These are phyloP conservation scores for Eristalinus sepulchralis DNA, from an alignment of 2,888 invertebrate genomes.

Conservation along the genomic window DNA sequence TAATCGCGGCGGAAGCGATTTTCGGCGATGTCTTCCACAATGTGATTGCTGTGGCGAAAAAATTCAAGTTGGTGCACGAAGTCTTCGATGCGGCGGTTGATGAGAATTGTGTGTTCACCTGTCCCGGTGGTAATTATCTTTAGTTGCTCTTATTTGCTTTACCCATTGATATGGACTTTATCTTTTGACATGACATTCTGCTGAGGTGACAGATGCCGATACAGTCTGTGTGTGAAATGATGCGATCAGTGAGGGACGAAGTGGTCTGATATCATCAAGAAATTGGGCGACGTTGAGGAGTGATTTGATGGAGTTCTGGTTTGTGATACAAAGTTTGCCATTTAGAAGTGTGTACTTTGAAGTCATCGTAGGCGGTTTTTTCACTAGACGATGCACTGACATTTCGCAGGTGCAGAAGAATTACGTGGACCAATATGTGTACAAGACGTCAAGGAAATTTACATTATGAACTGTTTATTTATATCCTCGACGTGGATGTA, in stretches of 20 bases:
- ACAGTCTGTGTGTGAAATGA: background rate
- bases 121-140: conserved; percentile 85
- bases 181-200: background rate
- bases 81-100: conserved; percentile 92
- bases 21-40: conserved; percentile 90
- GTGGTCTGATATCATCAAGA: background rate
- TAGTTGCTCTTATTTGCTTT: conserved; percentile 15
- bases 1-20: conserved; percentile 89
- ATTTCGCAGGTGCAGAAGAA: background rate
- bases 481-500: background rate
- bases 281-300: too few relatives aligned
- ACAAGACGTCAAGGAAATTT: background rate
- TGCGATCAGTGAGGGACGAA: background rate
- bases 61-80: conserved; percentile 89
- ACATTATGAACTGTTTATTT: background rate
- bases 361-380: background rate
- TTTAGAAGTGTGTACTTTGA: background rate
- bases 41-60: conserved; percentile 87
- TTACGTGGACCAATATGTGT: background rate
- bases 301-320: background rate
- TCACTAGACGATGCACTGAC: background rate
- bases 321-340: background rate
- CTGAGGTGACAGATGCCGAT: background rate
- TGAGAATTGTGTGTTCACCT: conserved; percentile 89
- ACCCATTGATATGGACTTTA: conserved; percentile 24